Conservation (phyloP, 2,888 invertebrate species). For the Ecliptopera silaceata region DNA sequence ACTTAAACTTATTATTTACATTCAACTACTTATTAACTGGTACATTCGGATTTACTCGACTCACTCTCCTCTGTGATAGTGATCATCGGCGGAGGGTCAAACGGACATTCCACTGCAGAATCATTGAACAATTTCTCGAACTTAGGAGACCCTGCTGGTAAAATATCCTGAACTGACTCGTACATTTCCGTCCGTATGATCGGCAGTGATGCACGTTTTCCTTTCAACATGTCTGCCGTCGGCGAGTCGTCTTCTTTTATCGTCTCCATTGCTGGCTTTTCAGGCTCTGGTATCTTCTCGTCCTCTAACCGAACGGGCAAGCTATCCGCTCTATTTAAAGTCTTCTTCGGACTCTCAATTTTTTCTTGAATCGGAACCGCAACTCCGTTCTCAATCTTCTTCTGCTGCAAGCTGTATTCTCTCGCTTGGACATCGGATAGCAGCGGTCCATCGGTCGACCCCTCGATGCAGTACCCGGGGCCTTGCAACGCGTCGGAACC, state of each 20-base stretch:
- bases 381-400: conserved; percentile 69
- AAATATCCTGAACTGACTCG: conserved; percentile 80
- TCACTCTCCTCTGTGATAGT: conserved; percentile 78
- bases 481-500: conserved; percentile 71
- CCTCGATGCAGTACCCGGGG: conserved; percentile 76
- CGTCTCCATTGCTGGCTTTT: conserved; percentile 57
- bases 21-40: conserved; percentile 62
- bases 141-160: conserved; percentile 80
- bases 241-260: conserved; percentile 70
- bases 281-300: conserved; percentile 51
- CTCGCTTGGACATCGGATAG: conserved; percentile 78
- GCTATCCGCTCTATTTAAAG: conserved; percentile 79
- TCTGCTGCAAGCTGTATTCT: conserved; percentile 71
- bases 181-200: conserved; percentile 78
- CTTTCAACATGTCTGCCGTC: conserved; percentile 57
- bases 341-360: conserved; percentile 70
- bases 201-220: conserved; percentile 72
- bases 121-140: conserved; percentile 84
- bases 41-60: conserved; percentile 65
- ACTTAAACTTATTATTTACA: conserved; percentile 34
- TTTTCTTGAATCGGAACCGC: conserved; percentile 62
- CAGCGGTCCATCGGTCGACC: conserved; percentile 77
- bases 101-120: conserved; percentile 61
- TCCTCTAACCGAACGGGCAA: conserved; percentile 81
- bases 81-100: conserved; percentile 71